Percentiles rank a stretch among this genome's conserved stretches.
Evolutionary conservation across 2,888 invertebrate genomes (phyloP).

Genomic region (Teleogryllus oceanicus): DNA sequence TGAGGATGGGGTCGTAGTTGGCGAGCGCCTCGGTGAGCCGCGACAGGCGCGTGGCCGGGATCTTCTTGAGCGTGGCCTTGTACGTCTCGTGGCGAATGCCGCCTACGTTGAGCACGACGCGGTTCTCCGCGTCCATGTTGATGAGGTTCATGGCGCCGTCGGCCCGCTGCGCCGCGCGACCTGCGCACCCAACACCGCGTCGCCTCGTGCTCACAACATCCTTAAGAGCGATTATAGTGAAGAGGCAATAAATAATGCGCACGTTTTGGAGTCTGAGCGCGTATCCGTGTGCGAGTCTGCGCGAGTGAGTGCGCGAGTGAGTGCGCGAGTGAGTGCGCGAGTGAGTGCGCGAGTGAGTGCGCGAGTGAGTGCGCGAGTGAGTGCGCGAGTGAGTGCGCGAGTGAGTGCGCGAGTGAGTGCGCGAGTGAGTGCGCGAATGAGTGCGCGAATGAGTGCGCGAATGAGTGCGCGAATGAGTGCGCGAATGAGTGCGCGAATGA

Average conservation of each 20-base stretch:
- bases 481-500: accelerated
- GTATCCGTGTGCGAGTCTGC: no score
- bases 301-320: no score
- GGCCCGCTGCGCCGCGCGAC: constrained; percentile 1
- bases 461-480: accelerated
- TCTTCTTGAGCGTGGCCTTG: constrained; percentile 94
- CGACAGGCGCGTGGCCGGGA: constrained; percentile 91
- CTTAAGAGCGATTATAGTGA: no score
- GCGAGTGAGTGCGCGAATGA: no score
- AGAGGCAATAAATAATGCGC: no score
- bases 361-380: no score
- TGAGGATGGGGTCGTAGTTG: constrained; percentile 98
- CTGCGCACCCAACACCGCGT: background rate
- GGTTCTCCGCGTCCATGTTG: constrained; percentile 96
- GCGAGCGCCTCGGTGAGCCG: constrained; percentile 93
- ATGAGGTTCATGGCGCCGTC: constrained; percentile 72
- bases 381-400: no score
- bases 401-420: accelerated
- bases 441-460: no score
- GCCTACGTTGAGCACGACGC: constrained; percentile 97
- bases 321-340: no score
- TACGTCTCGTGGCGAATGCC: constrained; percentile 97
- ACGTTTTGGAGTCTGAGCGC: no score
- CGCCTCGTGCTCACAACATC: no score
- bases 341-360: no score